Evolutionary conservation across 2,888 invertebrate genomes (phyloP).

Genomic region (Caenorhabditis becei): DNA sequence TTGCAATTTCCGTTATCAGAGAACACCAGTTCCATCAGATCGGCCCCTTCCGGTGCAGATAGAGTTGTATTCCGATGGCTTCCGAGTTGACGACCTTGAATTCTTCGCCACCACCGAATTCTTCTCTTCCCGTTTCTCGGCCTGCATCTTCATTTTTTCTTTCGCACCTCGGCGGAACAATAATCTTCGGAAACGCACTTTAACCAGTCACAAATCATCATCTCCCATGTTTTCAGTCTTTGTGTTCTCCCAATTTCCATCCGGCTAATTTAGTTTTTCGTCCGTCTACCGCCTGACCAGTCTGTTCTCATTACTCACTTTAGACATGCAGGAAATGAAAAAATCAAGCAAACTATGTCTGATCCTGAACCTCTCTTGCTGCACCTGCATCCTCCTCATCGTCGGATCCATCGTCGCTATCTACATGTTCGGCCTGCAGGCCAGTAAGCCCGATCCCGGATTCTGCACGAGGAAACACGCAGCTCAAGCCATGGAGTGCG

Average conservation of each 20-base stretch:
- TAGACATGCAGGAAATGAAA: constrained; percentile 26
- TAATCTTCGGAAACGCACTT: neutral
- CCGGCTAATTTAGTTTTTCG: constrained; percentile 1
- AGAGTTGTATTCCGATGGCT: neutral
- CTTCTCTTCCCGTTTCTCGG: neutral
- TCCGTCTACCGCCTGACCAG: neutral
- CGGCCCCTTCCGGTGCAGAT: neutral
- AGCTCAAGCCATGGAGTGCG: constrained; percentile 47
- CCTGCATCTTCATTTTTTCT: neutral
- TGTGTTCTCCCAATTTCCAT: neutral
- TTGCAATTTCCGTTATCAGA: neutral
- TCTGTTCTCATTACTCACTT: constrained; percentile 3
- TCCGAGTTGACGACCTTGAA: constrained; percentile 7
- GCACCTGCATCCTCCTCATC: constrained; percentile 35
- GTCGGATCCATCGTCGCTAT: constrained; percentile 46
- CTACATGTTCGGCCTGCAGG: constrained; percentile 42
- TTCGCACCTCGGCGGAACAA: neutral
- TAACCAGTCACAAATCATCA: neutral
- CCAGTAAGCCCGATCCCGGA: constrained; percentile 49
- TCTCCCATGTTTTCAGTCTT: neutral
- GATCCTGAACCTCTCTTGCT: constrained; percentile 44
- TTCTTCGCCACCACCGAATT: neutral
- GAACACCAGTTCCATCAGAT: constrained; percentile 5
- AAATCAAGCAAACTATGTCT: constrained; percentile 46
- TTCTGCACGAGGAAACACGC: constrained; percentile 48